Conservation (phyloP, 2,797 vertebrate species). For the Paramormyrops hopkinsi region DNA sequence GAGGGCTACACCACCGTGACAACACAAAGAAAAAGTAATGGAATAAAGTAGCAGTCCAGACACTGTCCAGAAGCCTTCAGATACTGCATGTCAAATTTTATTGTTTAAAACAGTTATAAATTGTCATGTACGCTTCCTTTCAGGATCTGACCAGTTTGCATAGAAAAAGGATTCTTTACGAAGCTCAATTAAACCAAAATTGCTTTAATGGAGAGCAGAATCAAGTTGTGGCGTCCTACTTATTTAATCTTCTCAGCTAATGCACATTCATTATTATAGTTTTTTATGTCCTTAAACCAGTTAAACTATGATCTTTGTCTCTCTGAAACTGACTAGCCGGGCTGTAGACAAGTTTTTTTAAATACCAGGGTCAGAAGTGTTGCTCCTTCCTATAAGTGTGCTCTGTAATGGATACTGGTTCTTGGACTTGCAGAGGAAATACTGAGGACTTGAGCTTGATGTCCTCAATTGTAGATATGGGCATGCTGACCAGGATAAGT, state of each 20-base stretch:
- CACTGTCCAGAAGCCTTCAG: neutral
- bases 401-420: neutral
- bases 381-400: neutral
- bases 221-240: neutral
- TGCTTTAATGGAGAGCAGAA: neutral
- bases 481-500: neutral
- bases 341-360: neutral
- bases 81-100: neutral
- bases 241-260: neutral
- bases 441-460: neutral
- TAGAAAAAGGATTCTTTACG: neutral
- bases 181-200: neutral
- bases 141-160: neutral
- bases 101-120: neutral
- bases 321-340: neutral
- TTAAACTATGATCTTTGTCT: neutral
- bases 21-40: neutral
- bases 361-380: neutral
- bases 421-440: neutral
- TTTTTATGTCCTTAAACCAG: neutral
- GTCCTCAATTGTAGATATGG: neutral
- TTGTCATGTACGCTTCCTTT: neutral
- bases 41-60: constrained; percentile 1
- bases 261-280: constrained; percentile 11
- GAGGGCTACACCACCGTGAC: neutral